These are phyloP conservation scores for Adelges cooleyi DNA, from an alignment of 1,140 invertebrate genomes.

Conservation along the genomic window DNA sequence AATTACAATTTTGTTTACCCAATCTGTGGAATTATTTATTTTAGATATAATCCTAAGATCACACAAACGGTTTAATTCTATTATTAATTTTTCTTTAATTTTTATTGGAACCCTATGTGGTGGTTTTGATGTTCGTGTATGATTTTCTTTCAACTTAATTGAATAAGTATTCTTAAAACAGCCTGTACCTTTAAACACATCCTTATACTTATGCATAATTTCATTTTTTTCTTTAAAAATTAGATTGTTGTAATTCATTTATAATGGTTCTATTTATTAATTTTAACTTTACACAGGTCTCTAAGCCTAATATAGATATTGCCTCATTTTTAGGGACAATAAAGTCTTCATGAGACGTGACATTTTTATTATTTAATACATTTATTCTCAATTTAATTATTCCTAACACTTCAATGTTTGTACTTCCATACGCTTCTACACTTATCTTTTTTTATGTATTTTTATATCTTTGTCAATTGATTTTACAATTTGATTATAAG, in stretches of 20 bases:
- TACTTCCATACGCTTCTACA: not conserved
- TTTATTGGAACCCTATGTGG: too few relatives aligned
- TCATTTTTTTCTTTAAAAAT: not conserved
- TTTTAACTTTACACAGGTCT: not conserved
- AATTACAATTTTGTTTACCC: slow-evolving; percentile 36
- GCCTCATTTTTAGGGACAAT: not conserved
- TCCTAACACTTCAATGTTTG: not conserved
- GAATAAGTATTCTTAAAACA: not conserved
- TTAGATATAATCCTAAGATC: slow-evolving; percentile 32
- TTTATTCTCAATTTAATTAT: not conserved
- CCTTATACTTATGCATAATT: not conserved
- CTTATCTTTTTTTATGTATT: not conserved
- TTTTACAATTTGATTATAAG: not conserved
- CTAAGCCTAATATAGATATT: not conserved
- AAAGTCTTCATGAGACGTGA: not conserved
- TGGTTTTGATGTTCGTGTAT: not conserved
- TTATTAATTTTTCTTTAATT: not conserved
- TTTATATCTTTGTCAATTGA: not conserved
- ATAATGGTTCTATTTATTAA: not conserved
- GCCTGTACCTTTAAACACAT: not conserved
- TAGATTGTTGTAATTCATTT: not conserved
- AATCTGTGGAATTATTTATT: slow-evolving; percentile 37
- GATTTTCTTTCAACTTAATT: not conserved
- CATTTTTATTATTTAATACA: too few relatives aligned
- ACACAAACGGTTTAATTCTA: too few relatives aligned